Percentiles rank a stretch among this genome's conserved stretches.
phyloP scores from a whole-genome alignment of 2,113 vertebrate genomes.

The Vidua chalybeata region DNA sequence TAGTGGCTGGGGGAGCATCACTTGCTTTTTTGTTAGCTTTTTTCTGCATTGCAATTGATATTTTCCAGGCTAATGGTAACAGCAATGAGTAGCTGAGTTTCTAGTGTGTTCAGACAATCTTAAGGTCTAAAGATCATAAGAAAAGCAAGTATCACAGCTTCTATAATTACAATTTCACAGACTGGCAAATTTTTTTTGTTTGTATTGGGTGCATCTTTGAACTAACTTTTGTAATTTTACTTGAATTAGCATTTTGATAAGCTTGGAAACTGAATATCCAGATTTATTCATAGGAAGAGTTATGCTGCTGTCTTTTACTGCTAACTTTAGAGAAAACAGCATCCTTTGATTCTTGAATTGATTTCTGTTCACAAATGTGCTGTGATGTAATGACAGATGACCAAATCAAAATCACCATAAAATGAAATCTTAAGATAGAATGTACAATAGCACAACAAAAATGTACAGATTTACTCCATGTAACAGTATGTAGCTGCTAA shows the following conservation, averaged over 20 bases:
- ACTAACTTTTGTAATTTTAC: not conserved
- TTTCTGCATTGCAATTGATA: not conserved
- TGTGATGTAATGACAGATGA: not conserved
- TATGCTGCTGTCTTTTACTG: not conserved
- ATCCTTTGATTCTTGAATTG: not conserved
- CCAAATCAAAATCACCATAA: not conserved
- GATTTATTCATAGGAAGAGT: not conserved
- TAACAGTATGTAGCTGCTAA: not conserved
- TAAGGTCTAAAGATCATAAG: not conserved
- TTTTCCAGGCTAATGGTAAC: not conserved
- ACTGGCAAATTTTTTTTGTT: not conserved
- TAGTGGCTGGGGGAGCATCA: accelerated
- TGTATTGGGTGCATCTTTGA: not conserved
- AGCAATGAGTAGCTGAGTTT: not conserved
- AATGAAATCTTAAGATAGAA: not conserved
- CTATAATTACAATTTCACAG: not conserved
- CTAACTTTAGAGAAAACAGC: not conserved
- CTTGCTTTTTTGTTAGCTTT: not conserved
- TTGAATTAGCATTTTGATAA: not conserved
- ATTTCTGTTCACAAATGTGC: not conserved
- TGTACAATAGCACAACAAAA: not conserved
- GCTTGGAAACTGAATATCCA: not conserved
- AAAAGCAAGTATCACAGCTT: not conserved
- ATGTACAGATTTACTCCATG: not conserved
- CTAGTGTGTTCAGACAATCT: not conserved